A percentile compares a stretch with the other conserved stretches of the same genome.
These are phyloP conservation scores for Seira sanloemensis DNA, from an alignment of 2,888 invertebrate genomes.

Conservation along the genomic window DNA sequence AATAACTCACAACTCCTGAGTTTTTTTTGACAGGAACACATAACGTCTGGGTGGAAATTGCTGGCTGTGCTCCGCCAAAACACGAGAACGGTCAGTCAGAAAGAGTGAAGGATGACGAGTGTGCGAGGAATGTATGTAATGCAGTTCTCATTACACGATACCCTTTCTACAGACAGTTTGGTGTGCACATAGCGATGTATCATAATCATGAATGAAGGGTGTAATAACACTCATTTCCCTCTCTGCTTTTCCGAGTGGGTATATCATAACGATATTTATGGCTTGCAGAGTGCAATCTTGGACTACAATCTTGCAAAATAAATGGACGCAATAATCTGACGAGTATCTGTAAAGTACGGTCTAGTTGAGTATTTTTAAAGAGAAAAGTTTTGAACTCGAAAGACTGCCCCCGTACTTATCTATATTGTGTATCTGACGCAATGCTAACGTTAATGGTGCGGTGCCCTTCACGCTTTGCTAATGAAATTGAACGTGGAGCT, in stretches of 20 bases:
- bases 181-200: neutral
- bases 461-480: slow-evolving; percentile 73
- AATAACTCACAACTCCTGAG: no score
- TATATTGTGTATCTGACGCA: slow-evolving; percentile 55
- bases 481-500: slow-evolving; percentile 63
- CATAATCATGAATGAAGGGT: slow-evolving; percentile 5
- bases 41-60: no score
- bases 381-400: slow-evolving; percentile 57
- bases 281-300: slow-evolving; percentile 38
- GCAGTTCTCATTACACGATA: neutral
- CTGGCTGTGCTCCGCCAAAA: neutral
- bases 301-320: slow-evolving; percentile 49
- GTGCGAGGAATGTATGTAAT: neutral
- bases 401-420: slow-evolving; percentile 47
- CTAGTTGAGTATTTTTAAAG: neutral
- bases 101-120: neutral
- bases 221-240: neutral
- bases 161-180: no score
- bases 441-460: slow-evolving; percentile 64
- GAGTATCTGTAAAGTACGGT: slow-evolving; percentile 5
- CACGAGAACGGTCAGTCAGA: neutral
- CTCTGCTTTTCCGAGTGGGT: neutral
- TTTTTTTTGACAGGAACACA: no score
- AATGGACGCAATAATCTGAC: slow-evolving; percentile 52
- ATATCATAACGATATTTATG: neutral